Percentiles rank a stretch among this genome's conserved stretches.
These are phyloP conservation scores for Tautogolabrus adspersus DNA, from an alignment of 2,113 vertebrate genomes.

Conservation along the genomic window DNA sequence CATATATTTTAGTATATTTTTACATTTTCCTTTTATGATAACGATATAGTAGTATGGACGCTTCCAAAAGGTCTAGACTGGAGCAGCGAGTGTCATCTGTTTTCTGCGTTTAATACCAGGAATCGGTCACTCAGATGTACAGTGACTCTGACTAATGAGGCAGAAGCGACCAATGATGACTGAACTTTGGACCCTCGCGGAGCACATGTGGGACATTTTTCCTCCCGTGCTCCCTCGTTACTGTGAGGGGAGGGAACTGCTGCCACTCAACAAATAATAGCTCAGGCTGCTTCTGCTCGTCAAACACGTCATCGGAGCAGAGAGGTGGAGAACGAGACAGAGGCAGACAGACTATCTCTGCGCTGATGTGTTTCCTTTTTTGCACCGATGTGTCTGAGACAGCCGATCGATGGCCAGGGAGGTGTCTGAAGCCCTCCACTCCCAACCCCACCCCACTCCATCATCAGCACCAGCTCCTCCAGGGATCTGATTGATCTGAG, in stretches of 20 bases:
- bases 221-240: constrained; percentile 2
- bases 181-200: constrained; percentile 14
- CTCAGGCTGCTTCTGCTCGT: constrained; percentile 13
- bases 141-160: neutral
- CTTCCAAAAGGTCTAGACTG: no score
- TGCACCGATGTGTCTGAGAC: constrained; percentile 53
- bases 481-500: constrained; percentile 58
- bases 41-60: no score
- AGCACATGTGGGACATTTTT: constrained; percentile 8
- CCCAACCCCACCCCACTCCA: neutral
- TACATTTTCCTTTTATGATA: no score
- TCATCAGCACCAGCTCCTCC: neutral
- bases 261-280: constrained; percentile 3
- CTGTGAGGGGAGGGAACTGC: constrained; percentile 12
- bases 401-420: constrained; percentile 38
- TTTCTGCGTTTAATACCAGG: neutral
- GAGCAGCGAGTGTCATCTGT: no score
- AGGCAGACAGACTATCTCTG: constrained; percentile 17
- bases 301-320: neutral
- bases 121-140: neutral
- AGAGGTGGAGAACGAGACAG: neutral
- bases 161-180: neutral
- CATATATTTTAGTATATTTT: no score
- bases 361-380: constrained; percentile 38
- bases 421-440: constrained; percentile 33